These are phyloP conservation scores for Lasioglossum baleicum DNA, from an alignment of 1,140 invertebrate genomes.

Conservation along the genomic window DNA sequence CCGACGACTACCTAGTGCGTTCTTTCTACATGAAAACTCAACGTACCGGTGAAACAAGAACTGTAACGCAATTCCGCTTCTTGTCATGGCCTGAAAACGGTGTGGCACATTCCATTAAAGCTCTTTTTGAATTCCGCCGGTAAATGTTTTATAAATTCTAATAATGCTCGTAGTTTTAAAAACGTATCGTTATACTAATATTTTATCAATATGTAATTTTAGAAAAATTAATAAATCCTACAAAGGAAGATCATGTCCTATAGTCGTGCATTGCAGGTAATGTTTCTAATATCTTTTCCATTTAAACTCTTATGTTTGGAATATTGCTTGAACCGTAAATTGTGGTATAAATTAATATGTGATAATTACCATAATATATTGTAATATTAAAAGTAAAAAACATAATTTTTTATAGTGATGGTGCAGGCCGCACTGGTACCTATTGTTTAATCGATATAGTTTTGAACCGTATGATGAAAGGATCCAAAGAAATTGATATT, in stretches of 20 bases:
- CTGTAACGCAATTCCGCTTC: constrained; percentile 99
- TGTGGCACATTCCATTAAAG: constrained; percentile 94
- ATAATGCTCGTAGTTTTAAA: no score
- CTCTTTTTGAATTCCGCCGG: constrained; percentile 97
- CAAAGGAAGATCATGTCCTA: constrained; percentile 98
- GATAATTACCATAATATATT: no score
- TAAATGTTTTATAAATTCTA: constrained; percentile 71
- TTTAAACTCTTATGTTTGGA: no score
- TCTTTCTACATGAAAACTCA: constrained; percentile 99
- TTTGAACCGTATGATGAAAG: no score
- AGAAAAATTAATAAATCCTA: constrained; percentile 99
- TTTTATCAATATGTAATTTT: no score
- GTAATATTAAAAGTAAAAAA: no score
- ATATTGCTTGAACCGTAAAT: no score
- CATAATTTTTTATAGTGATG: constrained; percentile 92
- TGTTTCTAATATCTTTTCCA: no score
- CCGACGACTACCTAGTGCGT: constrained; percentile 98
- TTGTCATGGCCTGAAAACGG: constrained; percentile 97
- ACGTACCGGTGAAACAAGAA: no score
- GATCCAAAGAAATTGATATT: constrained; percentile 99
- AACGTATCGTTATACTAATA: no score
- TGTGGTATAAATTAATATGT: no score
- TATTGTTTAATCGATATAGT: constrained; percentile 98
- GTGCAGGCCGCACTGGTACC: constrained; percentile 95
- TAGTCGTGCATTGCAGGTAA: constrained; percentile 98